Base-by-base conservation (phyloP, 2,113 vertebrate species). In the Cephalopholis sonnerati region DNA sequence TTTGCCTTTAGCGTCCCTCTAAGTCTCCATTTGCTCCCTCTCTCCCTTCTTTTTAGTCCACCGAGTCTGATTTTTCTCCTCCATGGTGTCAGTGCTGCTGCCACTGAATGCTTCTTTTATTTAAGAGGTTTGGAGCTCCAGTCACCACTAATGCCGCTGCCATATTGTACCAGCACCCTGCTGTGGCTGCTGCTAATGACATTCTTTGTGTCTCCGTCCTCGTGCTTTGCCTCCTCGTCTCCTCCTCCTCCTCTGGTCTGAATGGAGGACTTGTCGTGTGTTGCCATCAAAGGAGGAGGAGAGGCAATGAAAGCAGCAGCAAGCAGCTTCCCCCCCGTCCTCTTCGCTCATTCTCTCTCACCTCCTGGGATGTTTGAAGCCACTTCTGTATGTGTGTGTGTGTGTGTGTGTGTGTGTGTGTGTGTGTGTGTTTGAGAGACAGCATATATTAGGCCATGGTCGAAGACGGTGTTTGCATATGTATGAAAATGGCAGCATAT, bases 51-150 rank as follows among this genome's bases (percentile, higher is more conserved):
- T 77, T 86, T 71, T 71, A 63, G 74, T 69, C 46, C 81, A 41
- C 36, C 1, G 77, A 77, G 62, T 74, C 12, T 24, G 69, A 62
- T 65, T 83, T 76, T 69, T 39, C 80, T 88, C 82, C 80, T 88
- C 82, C 70, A 79, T 77, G 65, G 51, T 82, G 77, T 90, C 82
- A 76, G 48, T 83, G 85, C 79, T 70, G 46, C 84, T 62, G 74
- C 77, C 61, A 3, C 77, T 89, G 81, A 92, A 90, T 93, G 89
- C 72, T n/a, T 85, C 81, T 91, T 91, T 91, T 93, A 88, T 92
- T 79, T 32, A 71, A 85, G 79, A 89, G 83, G 91, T 91, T 88
- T 73, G 57, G 77, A 86, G 84, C 87, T 83, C 70, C 89, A 72
- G 86, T 90, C 86, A 80, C 88, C 80, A 62, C 84, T 92, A 85